phyloP scores from a whole-genome alignment of 2,888 invertebrate genomes.

The Tanypteryx hageni region DNA sequence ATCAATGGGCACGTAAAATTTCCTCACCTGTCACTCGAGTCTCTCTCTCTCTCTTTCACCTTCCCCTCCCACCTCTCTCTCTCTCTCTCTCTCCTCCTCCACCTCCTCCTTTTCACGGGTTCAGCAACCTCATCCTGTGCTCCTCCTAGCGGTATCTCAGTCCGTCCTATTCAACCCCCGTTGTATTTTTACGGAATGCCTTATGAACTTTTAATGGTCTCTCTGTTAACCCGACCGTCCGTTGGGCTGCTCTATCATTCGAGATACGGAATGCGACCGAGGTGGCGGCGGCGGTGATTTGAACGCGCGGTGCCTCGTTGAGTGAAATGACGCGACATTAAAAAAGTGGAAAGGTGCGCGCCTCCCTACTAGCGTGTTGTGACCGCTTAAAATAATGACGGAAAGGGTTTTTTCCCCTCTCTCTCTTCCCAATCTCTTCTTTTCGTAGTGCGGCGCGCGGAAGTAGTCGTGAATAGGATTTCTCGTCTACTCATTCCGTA shows the following conservation, averaged over 20 bases:
- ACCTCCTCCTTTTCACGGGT: conserved; percentile 45
- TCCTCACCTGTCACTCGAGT: conserved; percentile 56
- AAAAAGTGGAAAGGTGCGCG: background rate
- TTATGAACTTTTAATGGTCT: conserved; percentile 46
- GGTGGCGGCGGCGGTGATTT: background rate
- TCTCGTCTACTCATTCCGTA: conserved; percentile 32
- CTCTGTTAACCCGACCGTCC: conserved; percentile 20
- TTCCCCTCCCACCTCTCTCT: background rate
- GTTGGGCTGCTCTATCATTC: background rate
- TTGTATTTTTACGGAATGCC: conserved; percentile 47
- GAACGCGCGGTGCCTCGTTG: conserved; percentile 13
- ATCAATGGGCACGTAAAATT: conserved; percentile 45
- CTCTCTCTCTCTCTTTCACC: background rate
- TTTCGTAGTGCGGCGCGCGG: background rate
- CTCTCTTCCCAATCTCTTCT: background rate
- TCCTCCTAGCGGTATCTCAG: conserved; percentile 27
- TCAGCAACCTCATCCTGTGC: conserved; percentile 54
- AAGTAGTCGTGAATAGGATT: background rate
- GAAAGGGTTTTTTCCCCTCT: background rate
- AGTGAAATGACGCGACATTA: conserved; percentile 38
- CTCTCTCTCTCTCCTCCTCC: background rate
- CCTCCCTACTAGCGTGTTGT: conserved; percentile 16
- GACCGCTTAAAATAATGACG: conserved; percentile 45
- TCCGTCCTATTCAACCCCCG: conserved; percentile 21
- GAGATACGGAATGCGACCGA: background rate